Evolutionary conservation across 1,140 invertebrate species (phyloP), one percentile per base, ranked within the genome.

Genomic region (Microplitis demolitor): DNA sequence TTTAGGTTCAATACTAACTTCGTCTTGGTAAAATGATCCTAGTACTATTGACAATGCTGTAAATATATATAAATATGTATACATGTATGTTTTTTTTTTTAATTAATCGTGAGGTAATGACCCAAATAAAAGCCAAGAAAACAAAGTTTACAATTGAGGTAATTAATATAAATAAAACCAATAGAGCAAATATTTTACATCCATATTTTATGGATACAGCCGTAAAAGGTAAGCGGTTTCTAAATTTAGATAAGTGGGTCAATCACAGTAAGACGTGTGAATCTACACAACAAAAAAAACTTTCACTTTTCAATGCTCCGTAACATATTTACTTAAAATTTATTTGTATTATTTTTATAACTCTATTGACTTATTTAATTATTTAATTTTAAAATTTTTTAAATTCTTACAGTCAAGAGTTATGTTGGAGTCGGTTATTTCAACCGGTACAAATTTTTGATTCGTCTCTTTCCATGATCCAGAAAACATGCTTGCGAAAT

Each of bases 401-500:
- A 24, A 24, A 51, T 58, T 78, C 84, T 89, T 88, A 93, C 92
- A 90, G 69, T 92, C 90, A 63, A 90, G 78, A 39, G 90, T 93
- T 51, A 95, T 93, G 69, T 92, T 91, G 33, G 92, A 90, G 88
- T 96, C 94, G 3, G 90, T 87, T 35, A 95, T 91, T 83, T 93
- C 90, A 69, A 96, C 92, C 53, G 86, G 87, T 54, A 96, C 90
- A 63, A 90, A 85, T 69, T 89, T 89, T 83, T 93, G 89, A 66
- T 89, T 89, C 3, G 92, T 88, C 84, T 96, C 94, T 79, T 89
- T 89, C 94, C 94, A 96, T 9, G 91, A 90, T 4, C 94, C 94
- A 79, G 91, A 93, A 85, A 96, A 95, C 94, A 96, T 95, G 80
- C 93, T 94, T 11, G 90, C 89, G 86, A 95, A 95, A 82, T 95